Percentiles rank a stretch among this genome's conserved stretches.
phyloP scores from a whole-genome alignment of 1,140 invertebrate genomes.

The Littorina saxatilis region DNA sequence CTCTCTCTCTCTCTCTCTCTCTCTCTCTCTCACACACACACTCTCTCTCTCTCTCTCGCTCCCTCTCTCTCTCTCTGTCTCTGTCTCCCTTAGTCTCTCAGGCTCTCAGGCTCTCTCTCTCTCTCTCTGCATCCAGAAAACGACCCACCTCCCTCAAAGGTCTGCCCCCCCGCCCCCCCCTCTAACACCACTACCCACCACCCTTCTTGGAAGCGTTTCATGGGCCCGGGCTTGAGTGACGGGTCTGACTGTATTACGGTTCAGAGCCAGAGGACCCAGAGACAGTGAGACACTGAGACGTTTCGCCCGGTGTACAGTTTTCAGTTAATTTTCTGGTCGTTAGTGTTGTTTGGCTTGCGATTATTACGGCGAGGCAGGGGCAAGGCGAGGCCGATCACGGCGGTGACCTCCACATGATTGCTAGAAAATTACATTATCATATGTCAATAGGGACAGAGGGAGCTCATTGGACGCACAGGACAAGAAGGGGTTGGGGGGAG shows the following conservation, averaged over 20 bases:
- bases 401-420: conserved; percentile 36
- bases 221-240: too few species aligned
- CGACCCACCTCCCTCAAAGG: background rate
- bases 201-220: too few species aligned
- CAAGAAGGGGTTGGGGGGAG: background rate
- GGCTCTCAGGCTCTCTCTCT: too few species aligned
- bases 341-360: conserved; percentile 43
- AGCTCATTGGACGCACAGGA: background rate
- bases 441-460: conserved; percentile 37
- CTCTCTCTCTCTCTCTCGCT: too few species aligned
- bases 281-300: background rate
- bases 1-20: too few species aligned
- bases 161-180: background rate
- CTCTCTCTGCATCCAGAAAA: too few species aligned
- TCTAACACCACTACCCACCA: background rate
- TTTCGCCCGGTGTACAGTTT: conserved; percentile 9
- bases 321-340: conserved; percentile 48
- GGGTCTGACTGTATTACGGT: too few species aligned
- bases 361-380: conserved; percentile 26
- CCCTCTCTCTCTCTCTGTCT: too few species aligned
- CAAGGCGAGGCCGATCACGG: conserved; percentile 16
- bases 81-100: too few species aligned
- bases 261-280: too few species aligned
- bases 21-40: too few species aligned
- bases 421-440: conserved; percentile 52